Evolutionary conservation across 2,888 invertebrate genomes (phyloP).

Genomic region (Oxyteleia sp.): DNA sequence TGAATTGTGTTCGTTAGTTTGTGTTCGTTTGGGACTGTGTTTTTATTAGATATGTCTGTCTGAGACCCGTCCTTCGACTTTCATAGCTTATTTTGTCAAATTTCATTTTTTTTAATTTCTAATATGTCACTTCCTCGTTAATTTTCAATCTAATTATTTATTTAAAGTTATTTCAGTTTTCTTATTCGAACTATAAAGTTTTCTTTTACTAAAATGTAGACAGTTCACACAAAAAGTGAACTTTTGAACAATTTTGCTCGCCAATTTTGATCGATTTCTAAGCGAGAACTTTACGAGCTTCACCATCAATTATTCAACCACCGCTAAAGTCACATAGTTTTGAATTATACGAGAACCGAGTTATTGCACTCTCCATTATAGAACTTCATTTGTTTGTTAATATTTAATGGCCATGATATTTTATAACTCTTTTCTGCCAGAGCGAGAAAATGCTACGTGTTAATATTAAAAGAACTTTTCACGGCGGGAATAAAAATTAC

Average conservation of each 20-base stretch:
- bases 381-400: constrained; percentile 51
- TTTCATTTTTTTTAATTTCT: too few relatives aligned
- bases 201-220: too few relatives aligned
- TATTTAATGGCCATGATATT: constrained; percentile 41
- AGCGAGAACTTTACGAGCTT: constrained; percentile 23
- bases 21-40: too few relatives aligned
- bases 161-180: too few relatives aligned
- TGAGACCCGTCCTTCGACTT: too few relatives aligned
- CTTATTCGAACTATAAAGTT: too few relatives aligned
- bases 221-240: too few relatives aligned
- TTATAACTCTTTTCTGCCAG: constrained; percentile 28
- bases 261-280: constrained; percentile 35
- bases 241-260: constrained; percentile 5
- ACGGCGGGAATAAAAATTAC: constrained; percentile 19
- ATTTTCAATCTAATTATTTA: too few relatives aligned
- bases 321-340: constrained; percentile 20
- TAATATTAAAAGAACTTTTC: constrained; percentile 28
- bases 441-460: constrained; percentile 7
- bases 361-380: constrained; percentile 43
- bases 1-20: too few relatives aligned
- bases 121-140: too few relatives aligned
- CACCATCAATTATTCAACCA: constrained; percentile 34
- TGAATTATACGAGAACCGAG: constrained; percentile 43
- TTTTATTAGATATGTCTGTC: too few relatives aligned
- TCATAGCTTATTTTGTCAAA: too few relatives aligned